Percentiles rank a stretch among this genome's conserved stretches.
Conservation (phyloP, 2,113 vertebrate species). For the Forbesichthys agassizii region DNA sequence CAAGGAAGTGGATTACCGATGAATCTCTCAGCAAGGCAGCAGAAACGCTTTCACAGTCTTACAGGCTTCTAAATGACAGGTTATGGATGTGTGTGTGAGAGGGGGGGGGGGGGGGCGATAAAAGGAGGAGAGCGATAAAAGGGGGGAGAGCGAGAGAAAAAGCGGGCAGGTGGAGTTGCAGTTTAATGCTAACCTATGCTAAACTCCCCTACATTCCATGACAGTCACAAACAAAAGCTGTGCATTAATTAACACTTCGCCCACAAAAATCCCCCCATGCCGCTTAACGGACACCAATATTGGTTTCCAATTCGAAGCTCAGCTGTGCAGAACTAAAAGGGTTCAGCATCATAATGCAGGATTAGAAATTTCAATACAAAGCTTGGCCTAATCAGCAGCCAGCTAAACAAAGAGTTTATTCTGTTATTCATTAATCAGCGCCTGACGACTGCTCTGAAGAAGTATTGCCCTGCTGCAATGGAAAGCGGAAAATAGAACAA, state of each 20-base stretch:
- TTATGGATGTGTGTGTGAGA: too few relatives aligned
- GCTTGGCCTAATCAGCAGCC: not conserved
- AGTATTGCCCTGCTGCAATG: not conserved
- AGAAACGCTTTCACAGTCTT: too few relatives aligned
- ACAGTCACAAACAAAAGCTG: not conserved
- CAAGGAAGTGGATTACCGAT: too few relatives aligned
- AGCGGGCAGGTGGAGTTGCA: too few relatives aligned
- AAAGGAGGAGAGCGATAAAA: too few relatives aligned
- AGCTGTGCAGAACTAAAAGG: not conserved
- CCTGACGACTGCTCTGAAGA: not conserved
- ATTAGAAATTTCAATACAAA: not conserved
- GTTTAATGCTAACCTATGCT: too few relatives aligned
- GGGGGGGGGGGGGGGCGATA: too few relatives aligned
- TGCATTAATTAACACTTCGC: not conserved
- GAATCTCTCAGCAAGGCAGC: too few relatives aligned
- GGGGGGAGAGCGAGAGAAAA: too few relatives aligned
- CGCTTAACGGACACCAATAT: slow-evolving; percentile 1
- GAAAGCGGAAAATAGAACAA: not conserved
- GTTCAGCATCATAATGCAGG: not conserved
- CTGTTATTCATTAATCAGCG: not conserved
- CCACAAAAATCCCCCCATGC: not conserved
- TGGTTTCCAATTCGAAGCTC: not conserved
- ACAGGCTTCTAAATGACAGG: too few relatives aligned
- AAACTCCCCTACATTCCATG: too few relatives aligned
- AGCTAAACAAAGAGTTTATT: not conserved